Evolutionary conservation across 1,140 invertebrate species (phyloP).

Genomic region (Bombus superbus): DNA sequence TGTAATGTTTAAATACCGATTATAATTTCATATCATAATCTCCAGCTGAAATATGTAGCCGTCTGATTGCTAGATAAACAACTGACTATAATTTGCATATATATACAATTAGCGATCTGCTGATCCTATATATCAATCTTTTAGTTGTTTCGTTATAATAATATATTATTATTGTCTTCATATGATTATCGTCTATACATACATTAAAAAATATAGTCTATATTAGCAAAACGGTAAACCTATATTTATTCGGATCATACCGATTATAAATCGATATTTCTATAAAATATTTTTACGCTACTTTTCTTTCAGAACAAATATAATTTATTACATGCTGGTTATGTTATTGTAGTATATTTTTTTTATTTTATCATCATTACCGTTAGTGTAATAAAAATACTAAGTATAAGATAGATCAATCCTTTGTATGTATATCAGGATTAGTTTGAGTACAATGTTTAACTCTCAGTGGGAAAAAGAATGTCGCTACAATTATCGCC

Average conservation of each 20-base stretch:
- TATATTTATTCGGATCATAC: not conserved
- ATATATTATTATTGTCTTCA: not conserved
- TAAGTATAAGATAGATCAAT: not conserved
- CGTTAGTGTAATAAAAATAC: not conserved
- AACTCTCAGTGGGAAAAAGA: not conserved
- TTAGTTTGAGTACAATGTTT: slow-evolving; percentile 4
- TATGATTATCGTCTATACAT: not conserved
- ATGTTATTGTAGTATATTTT: not conserved
- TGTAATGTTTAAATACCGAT: too few species aligned
- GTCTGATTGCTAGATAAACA: not conserved
- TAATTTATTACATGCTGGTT: not conserved
- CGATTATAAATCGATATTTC: not conserved
- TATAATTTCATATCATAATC: not conserved
- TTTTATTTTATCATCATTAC: not conserved
- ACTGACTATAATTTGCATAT: not conserved
- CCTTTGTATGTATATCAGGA: not conserved
- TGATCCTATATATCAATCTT: not conserved
- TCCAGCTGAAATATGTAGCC: not conserved
- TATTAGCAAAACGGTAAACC: not conserved
- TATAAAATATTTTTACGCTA: not conserved
- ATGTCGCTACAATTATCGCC: slow-evolving; percentile 10
- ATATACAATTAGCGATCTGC: not conserved
- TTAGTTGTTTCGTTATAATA: not conserved
- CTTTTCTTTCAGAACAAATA: not conserved
- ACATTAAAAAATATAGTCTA: not conserved